Conservation (phyloP, 2,797 vertebrate genomes). For the Spea hammondii region DNA sequence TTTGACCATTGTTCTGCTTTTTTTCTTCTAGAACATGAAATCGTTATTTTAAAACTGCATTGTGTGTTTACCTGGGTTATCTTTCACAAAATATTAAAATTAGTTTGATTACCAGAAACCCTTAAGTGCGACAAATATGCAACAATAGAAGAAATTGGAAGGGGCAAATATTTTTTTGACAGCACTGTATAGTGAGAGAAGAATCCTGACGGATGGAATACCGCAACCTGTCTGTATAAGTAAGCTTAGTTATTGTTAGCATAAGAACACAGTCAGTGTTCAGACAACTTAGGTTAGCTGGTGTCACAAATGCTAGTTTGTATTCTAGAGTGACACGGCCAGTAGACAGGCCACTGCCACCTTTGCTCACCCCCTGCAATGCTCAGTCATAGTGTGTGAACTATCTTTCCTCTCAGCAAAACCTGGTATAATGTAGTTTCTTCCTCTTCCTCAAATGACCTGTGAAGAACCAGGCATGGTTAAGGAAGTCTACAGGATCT, state of each 20-base stretch:
- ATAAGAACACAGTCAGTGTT: conserved; percentile 52
- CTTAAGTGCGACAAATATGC: no score
- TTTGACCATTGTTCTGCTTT: no score
- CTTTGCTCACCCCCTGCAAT: conserved; percentile 73
- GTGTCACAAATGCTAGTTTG: conserved; percentile 60
- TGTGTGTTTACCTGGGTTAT: no score
- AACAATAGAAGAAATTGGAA: no score
- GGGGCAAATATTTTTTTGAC: no score
- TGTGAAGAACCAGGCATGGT: conserved; percentile 73
- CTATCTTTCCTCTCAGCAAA: conserved; percentile 83
- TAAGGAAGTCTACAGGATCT: conserved; percentile 57
- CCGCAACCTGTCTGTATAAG: not conserved
- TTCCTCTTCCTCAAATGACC: conserved; percentile 88
- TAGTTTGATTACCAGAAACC: no score
- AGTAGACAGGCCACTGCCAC: conserved; percentile 52
- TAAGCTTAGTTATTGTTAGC: conserved; percentile 65
- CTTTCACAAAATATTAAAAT: no score
- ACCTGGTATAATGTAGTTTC: conserved; percentile 78
- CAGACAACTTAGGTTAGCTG: conserved; percentile 63
- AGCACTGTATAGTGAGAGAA: no score
- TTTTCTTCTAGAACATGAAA: no score
- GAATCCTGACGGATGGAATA: not conserved
- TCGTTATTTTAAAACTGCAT: no score
- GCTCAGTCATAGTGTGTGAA: conserved; percentile 80
- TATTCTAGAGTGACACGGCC: conserved; percentile 50